Conservation (phyloP, 2,797 vertebrate species). For the Hafferia zeledoni region DNA sequence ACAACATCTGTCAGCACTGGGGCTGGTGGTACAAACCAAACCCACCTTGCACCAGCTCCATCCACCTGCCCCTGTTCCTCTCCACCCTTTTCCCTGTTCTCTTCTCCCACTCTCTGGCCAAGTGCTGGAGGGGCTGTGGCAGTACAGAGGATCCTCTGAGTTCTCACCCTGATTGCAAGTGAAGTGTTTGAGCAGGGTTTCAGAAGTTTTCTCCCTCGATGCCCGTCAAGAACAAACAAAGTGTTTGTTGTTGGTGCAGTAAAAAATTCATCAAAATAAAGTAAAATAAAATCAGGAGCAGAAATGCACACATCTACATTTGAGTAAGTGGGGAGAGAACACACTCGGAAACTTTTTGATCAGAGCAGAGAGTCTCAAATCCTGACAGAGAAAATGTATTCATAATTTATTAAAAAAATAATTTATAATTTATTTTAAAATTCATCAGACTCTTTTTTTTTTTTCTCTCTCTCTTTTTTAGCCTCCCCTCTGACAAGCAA, state of each 20-base stretch:
- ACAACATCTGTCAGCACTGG: fast-evolving
- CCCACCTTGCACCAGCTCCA: background rate
- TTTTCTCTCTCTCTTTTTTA: background rate
- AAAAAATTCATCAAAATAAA: constrained; percentile 77
- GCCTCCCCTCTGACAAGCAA: constrained; percentile 48
- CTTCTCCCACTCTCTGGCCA: background rate
- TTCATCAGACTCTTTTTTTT: constrained; percentile 12
- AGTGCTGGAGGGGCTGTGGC: background rate
- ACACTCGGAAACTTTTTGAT: constrained; percentile 66
- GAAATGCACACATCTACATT: constrained; percentile 48
- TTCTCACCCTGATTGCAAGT: background rate
- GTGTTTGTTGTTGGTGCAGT: constrained; percentile 54
- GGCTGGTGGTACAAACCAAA: background rate
- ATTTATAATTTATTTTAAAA: constrained; percentile 72
- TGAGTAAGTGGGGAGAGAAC: constrained; percentile 41
- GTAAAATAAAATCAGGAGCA: constrained; percentile 23
- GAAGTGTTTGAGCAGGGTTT: constrained; percentile 32
- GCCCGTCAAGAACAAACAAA: constrained; percentile 66
- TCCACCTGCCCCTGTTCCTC: background rate
- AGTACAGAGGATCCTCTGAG: constrained; percentile 7
- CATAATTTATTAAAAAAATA: constrained; percentile 70
- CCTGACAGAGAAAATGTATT: constrained; percentile 59
- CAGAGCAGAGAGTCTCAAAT: constrained; percentile 57
- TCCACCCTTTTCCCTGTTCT: background rate
- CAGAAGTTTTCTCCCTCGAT: constrained; percentile 16